Conservation (phyloP, 1,140 invertebrate species). For the Pogonognathellus flavescens region DNA sequence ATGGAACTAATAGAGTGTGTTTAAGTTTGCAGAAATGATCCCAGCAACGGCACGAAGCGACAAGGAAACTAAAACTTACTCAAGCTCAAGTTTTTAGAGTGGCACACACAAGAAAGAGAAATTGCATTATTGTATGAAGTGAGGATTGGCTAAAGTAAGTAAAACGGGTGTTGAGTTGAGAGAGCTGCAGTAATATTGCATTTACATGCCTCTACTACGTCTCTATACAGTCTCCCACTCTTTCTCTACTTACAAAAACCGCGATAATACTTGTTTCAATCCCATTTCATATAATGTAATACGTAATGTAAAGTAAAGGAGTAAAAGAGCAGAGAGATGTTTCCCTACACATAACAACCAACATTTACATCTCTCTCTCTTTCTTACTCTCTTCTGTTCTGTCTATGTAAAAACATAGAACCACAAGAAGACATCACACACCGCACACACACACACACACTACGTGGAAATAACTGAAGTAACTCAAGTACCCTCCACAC, state of each 20-base stretch:
- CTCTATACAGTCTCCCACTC: not conserved
- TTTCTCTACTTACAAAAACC: not conserved
- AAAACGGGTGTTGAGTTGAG: slow-evolving; percentile 27
- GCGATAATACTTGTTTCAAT: slow-evolving; percentile 1
- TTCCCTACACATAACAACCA: not conserved
- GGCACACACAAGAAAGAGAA: slow-evolving; percentile 14
- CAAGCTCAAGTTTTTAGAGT: slow-evolving; percentile 31
- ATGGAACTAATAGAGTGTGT: slow-evolving; percentile 37
- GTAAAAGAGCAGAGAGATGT: not conserved
- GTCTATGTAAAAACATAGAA: not conserved
- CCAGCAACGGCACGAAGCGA: slow-evolving; percentile 11
- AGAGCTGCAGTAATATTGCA: not conserved
- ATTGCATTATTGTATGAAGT: slow-evolving; percentile 44
- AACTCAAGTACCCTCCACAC: slow-evolving; percentile 20
- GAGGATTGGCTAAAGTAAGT: slow-evolving; percentile 16
- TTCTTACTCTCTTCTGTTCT: not conserved
- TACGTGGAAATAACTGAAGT: slow-evolving; percentile 2
- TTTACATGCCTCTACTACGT: slow-evolving; percentile 11
- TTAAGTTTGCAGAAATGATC: slow-evolving; percentile 40
- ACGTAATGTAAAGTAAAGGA: not conserved
- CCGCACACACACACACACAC: not conserved
- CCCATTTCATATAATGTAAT: not conserved
- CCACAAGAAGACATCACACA: slow-evolving; percentile 5
- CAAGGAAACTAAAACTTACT: slow-evolving; percentile 26
- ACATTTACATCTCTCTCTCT: slow-evolving; percentile 10